A percentile compares a stretch with the other conserved stretches of the same genome.
Conservation (phyloP, 2,888 invertebrate genomes). For the Epinotia brunnichana region DNA sequence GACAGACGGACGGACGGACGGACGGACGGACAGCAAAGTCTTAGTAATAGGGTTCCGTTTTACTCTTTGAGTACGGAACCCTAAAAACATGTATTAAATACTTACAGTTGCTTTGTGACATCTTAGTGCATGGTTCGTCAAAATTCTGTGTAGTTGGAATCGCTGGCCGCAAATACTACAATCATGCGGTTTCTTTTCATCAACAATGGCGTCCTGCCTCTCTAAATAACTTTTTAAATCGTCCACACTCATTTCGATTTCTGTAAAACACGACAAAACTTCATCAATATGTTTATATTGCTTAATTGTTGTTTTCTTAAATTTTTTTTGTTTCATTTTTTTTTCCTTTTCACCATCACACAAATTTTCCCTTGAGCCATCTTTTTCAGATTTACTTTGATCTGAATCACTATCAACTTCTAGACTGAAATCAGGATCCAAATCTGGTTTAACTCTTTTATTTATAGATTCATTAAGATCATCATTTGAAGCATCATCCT, state of each 20-base stretch:
- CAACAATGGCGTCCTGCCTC: conserved; percentile 11
- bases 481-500: background rate
- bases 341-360: background rate
- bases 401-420: background rate
- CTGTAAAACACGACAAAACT: conserved; percentile 3
- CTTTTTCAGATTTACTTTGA: background rate
- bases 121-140: background rate
- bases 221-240: conserved; percentile 9
- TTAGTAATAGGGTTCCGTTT: too few relatives aligned
- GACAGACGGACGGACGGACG: too few relatives aligned
- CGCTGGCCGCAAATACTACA: background rate
- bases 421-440: conserved; percentile 8
- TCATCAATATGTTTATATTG: background rate
- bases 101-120: background rate
- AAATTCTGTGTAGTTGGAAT: background rate
- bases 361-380: background rate
- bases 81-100: too few relatives aligned
- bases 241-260: conserved; percentile 11
- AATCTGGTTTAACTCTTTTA: background rate
- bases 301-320: background rate
- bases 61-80: too few relatives aligned
- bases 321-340: background rate
- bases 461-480: background rate
- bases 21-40: too few relatives aligned
- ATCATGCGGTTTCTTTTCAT: background rate